These are phyloP conservation scores for Leucoma salicis DNA, from an alignment of 2,888 invertebrate genomes.

Conservation along the genomic window DNA sequence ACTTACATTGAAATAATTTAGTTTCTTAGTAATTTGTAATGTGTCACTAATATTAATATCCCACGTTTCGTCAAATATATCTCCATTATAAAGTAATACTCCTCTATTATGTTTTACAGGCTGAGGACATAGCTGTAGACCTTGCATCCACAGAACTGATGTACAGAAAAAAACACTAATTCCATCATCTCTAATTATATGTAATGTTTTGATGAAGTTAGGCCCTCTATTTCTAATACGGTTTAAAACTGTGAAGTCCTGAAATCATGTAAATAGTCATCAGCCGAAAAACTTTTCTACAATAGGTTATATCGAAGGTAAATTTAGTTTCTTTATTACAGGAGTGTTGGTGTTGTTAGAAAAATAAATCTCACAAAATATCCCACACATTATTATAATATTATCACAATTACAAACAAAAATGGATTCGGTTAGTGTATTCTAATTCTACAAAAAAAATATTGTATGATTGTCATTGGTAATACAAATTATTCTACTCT, in stretches of 20 bases:
- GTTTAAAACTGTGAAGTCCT: slow-evolving; percentile 59
- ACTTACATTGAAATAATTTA: slow-evolving; percentile 34
- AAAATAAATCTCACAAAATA: slow-evolving; percentile 70
- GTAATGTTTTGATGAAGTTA: slow-evolving; percentile 53
- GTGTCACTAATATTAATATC: slow-evolving; percentile 75
- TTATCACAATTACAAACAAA: too few species aligned
- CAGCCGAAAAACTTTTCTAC: background rate
- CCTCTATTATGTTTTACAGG: slow-evolving; percentile 85
- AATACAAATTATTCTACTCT: too few species aligned
- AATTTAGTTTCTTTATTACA: slow-evolving; percentile 21
- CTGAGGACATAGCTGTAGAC: slow-evolving; percentile 83
- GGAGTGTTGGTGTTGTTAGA: slow-evolving; percentile 26
- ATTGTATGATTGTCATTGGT: too few species aligned
- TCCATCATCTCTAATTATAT: slow-evolving; percentile 33
- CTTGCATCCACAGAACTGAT: slow-evolving; percentile 93
- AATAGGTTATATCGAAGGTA: slow-evolving; percentile 1
- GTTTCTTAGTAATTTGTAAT: slow-evolving; percentile 64
- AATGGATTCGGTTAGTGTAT: too few species aligned
- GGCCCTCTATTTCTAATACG: slow-evolving; percentile 83
- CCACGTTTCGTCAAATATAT: slow-evolving; percentile 85
- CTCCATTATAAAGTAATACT: slow-evolving; percentile 93
- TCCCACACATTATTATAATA: slow-evolving; percentile 84
- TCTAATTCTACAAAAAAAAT: too few species aligned
- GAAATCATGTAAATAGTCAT: slow-evolving; percentile 4
- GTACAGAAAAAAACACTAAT: slow-evolving; percentile 65